phyloP scores from a whole-genome alignment of 2,797 vertebrate genomes.

The Melanotaenia pygmaea region DNA sequence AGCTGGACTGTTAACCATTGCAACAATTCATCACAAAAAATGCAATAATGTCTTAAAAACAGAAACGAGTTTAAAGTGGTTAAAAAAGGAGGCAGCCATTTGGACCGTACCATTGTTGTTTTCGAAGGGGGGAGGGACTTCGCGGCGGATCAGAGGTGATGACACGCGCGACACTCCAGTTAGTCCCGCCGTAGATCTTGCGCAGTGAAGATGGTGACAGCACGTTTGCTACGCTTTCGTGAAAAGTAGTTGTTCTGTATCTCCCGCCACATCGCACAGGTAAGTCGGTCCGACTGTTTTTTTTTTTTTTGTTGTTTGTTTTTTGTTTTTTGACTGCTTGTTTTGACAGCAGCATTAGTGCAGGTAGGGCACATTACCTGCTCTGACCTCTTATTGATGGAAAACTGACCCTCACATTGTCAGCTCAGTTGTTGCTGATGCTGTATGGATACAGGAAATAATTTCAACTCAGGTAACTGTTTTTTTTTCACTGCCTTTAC shows the following conservation, averaged over 20 bases:
- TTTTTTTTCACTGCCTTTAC: not conserved
- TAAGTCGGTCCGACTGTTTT: conserved; percentile 10
- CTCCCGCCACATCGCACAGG: conserved; percentile 35
- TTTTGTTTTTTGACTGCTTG: not conserved
- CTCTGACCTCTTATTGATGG: conserved; percentile 10
- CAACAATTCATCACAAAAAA: not conserved
- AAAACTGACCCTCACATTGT: conserved; percentile 5
- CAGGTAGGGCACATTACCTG: conserved; percentile 10
- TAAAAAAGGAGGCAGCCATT: not conserved
- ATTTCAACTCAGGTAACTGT: not conserved
- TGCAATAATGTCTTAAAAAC: not conserved
- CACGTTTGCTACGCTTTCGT: not conserved
- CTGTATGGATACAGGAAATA: conserved; percentile 10
- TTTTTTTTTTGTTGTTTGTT: not conserved
- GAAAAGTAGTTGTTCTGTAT: conserved; percentile 18
- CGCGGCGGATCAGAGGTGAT: conserved; percentile 67
- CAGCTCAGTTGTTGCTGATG: conserved; percentile 40
- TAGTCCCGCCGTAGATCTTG: conserved; percentile 45
- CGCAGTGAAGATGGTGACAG: conserved; percentile 51
- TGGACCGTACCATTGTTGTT: conserved; percentile 50
- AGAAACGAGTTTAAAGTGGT: not conserved
- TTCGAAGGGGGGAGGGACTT: conserved; percentile 27
- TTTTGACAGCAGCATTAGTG: not conserved
- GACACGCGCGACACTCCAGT: conserved; percentile 55
- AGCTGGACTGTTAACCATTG: no score